Evolutionary conservation across 2,888 invertebrate genomes (phyloP), one percentile per base, ranked within the genome.

Genomic region (Drosophila formosana): DNA sequence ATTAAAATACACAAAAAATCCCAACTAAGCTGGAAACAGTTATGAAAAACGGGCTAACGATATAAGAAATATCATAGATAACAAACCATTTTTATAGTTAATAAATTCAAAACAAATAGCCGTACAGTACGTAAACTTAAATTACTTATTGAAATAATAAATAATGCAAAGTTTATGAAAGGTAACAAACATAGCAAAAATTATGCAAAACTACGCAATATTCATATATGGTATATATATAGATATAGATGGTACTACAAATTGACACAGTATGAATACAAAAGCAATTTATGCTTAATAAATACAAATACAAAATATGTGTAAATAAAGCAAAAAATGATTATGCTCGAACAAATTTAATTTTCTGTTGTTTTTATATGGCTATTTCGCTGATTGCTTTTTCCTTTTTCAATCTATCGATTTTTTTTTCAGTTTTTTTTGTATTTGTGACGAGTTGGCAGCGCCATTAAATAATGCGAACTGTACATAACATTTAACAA

Each of bases 401-500:
- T 52, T 46, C n/a, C 6, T 18, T 77, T 69, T 69, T 41, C 46
- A 56, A 28, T 39, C 43, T 49, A 43, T 37, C 37, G 9, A 23
- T 18, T 25, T 0, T 58, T 66, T 64, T 34, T 23, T 11, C 3
- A 13, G 18, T 6, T 18, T 28, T 49, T 37, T 47, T 66, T 39
- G 13, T 13, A 6, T 39, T 39, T 13, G 23, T 57, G 61, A 61
- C 58, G 58, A 78, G 75, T 72, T 67, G 78, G 53, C 68, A 67
- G 41, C 58, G n/a, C 41, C 57, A 53, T 65, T 55, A 34, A 60
- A 73, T 72, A 75, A 80, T 70, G 37, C n/a, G 23, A 62, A 37
- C 18, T 86, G 82, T 88, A 88, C 73, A 89, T 87, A 90, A 57
- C 49, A 56, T 85, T 88, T 76, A 82, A 85, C 85, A 80, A 77